Percentiles rank a stretch among this genome's conserved stretches.
Evolutionary conservation across 2,113 vertebrate genomes (phyloP).

Genomic region (Neogobius melanostomus): DNA sequence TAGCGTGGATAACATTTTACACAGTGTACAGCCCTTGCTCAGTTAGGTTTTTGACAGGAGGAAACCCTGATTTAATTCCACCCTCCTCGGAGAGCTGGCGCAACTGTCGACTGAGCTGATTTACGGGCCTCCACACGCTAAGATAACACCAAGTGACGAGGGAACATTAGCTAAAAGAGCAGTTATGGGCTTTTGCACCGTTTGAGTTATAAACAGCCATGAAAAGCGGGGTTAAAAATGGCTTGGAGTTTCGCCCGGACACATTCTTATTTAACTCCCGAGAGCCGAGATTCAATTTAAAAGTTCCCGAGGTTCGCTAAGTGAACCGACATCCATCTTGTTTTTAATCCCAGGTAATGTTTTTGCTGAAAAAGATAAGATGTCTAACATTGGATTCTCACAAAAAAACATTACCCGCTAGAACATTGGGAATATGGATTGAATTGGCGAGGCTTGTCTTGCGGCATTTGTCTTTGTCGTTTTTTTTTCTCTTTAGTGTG

Average conservation of each 20-base stretch:
- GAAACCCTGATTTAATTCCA: constrained; percentile 69
- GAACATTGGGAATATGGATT: neutral
- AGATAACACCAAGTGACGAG: constrained; percentile 46
- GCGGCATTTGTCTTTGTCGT: neutral
- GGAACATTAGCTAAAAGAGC: constrained; percentile 44
- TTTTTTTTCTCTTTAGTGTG: neutral
- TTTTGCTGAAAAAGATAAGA: constrained; percentile 1
- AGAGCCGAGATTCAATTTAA: constrained; percentile 7
- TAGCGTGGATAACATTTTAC: too few relatives aligned
- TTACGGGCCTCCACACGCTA: constrained; percentile 49
- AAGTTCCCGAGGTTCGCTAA: neutral
- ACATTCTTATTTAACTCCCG: neutral
- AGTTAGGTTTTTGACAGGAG: constrained; percentile 63
- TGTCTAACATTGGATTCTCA: neutral
- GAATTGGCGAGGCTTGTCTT: neutral
- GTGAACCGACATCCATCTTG: neutral
- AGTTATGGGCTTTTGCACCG: constrained; percentile 16
- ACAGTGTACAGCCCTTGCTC: constrained; percentile 7
- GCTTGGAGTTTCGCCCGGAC: constrained; percentile 1
- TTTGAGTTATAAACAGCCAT: constrained; percentile 30
- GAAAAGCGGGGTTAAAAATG: constrained; percentile 13
- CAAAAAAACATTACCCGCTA: neutral
- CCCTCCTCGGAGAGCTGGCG: constrained; percentile 38
- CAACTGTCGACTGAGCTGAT: constrained; percentile 39
- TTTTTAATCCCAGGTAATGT: constrained; percentile 3